phyloP scores from a whole-genome alignment of 2,797 vertebrate genomes.

The Danio aesculapii region DNA sequence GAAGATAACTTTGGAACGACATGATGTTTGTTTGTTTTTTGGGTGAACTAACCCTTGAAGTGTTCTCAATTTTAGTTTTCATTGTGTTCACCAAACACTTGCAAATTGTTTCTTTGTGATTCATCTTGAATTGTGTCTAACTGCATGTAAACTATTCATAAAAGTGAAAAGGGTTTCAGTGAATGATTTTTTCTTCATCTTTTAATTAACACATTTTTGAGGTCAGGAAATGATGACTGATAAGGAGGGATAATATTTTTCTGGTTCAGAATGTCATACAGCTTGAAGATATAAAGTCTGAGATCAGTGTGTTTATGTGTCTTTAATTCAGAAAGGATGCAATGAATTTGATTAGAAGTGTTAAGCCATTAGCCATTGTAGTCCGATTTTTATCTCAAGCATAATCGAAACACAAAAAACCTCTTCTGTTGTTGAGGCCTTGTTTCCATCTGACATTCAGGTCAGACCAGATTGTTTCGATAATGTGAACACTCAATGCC shows the following conservation, averaged over 20 bases:
- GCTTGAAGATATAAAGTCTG: not conserved
- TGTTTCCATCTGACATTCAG: no score
- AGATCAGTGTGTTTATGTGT: no score
- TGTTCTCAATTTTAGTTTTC: not conserved
- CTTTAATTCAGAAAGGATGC: not conserved
- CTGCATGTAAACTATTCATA: not conserved
- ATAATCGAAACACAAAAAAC: no score
- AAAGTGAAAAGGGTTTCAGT: not conserved
- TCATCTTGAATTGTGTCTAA: not conserved
- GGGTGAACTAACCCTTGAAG: no score
- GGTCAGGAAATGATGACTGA: not conserved
- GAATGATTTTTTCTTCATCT: not conserved
- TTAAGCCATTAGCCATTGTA: no score
- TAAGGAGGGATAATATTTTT: not conserved
- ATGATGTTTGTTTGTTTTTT: not conserved
- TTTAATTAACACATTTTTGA: not conserved
- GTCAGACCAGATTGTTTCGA: no score
- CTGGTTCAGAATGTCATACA: not conserved
- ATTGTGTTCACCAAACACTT: not conserved
- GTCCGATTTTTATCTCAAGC: no score
- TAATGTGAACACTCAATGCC: no score
- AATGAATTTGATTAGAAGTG: not conserved
- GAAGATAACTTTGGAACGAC: no score
- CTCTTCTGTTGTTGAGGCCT: no score
- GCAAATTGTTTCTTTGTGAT: not conserved